These are phyloP conservation scores for Epizoanthus stellaris DNA, from an alignment of 92 coral and sea anemone genomes.

Conservation along the genomic window DNA sequence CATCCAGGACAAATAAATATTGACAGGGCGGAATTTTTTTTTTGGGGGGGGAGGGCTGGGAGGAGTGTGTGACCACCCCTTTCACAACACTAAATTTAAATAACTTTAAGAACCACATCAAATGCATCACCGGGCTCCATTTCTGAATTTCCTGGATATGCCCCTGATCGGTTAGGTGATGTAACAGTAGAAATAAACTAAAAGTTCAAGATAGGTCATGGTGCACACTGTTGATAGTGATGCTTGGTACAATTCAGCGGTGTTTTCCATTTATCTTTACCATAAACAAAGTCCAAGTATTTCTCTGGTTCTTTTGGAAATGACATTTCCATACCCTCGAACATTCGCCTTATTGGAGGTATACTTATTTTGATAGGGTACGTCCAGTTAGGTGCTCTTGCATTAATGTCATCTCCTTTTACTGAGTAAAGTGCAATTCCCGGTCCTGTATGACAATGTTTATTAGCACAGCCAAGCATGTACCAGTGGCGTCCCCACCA, in stretches of 20 bases:
- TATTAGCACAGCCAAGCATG: slow-evolving; percentile 47
- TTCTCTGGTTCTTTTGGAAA: slow-evolving; percentile 47
- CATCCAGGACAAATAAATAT: too few species aligned
- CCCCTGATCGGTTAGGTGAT: too few species aligned
- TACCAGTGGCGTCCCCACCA: slow-evolving; percentile 29
- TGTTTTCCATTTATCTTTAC: slow-evolving; percentile 45
- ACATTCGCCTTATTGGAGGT: slow-evolving; percentile 15
- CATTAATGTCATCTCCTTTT: slow-evolving; percentile 5
- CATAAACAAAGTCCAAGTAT: slow-evolving; percentile 42
- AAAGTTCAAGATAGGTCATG: neutral
- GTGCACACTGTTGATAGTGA: neutral
- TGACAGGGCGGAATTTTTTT: too few species aligned
- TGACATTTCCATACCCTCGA: slow-evolving; percentile 31
- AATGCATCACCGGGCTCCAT: too few species aligned
- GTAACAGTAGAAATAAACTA: neutral
- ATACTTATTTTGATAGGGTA: slow-evolving; percentile 15
- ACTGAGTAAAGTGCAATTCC: slow-evolving; percentile 43
- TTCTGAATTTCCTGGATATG: too few species aligned
- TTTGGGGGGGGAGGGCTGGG: too few species aligned
- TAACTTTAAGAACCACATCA: too few species aligned
- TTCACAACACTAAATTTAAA: too few species aligned
- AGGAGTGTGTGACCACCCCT: too few species aligned
- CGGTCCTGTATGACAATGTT: slow-evolving; percentile 39
- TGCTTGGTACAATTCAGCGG: slow-evolving; percentile 8
- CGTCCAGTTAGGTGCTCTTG: slow-evolving; percentile 20